Percentiles rank a stretch among this genome's conserved stretches.
Conservation (phyloP, 2,113 vertebrate genomes). For the Cyphomyrus discorhynchus region DNA sequence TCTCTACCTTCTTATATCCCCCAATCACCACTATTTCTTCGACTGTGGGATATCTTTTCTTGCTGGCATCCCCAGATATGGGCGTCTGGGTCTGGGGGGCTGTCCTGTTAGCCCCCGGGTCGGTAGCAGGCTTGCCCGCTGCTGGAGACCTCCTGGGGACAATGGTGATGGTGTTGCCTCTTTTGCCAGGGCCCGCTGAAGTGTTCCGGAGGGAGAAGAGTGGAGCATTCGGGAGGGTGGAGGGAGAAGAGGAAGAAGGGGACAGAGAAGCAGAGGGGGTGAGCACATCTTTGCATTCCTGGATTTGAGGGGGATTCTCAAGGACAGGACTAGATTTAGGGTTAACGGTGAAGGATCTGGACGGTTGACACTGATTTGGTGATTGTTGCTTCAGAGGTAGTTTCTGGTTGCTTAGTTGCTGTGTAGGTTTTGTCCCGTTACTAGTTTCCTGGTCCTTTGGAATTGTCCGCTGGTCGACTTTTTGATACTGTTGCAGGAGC, state of each 20-base stretch:
- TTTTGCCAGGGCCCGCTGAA: constrained; percentile 61
- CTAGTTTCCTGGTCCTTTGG: constrained; percentile 29
- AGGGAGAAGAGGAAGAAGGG: constrained; percentile 32
- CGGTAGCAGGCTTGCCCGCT: neutral
- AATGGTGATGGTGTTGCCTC: constrained; percentile 80
- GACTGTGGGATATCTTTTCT: constrained; percentile 76
- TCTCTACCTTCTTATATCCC: constrained; percentile 73
- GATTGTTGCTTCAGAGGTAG: constrained; percentile 28
- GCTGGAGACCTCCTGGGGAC: constrained; percentile 55
- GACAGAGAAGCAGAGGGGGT: constrained; percentile 43
- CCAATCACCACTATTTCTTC: constrained; percentile 86
- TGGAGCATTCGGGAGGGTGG: constrained; percentile 36
- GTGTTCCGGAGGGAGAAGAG: constrained; percentile 57
- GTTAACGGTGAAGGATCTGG: constrained; percentile 33
- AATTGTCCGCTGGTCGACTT: constrained; percentile 17
- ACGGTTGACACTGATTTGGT: constrained; percentile 13
- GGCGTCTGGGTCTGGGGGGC: constrained; percentile 21
- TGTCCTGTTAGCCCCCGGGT: neutral
- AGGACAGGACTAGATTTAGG: constrained; percentile 35
- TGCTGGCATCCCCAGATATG: constrained; percentile 35
- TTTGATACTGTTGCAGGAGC: constrained; percentile 25
- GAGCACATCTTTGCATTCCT: constrained; percentile 29
- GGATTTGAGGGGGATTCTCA: constrained; percentile 36
- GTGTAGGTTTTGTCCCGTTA: constrained; percentile 25
- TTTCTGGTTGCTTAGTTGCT: constrained; percentile 25